These are phyloP conservation scores for Megalonaias nervosa DNA, from an alignment of 1,140 invertebrate genomes.

Conservation along the genomic window DNA sequence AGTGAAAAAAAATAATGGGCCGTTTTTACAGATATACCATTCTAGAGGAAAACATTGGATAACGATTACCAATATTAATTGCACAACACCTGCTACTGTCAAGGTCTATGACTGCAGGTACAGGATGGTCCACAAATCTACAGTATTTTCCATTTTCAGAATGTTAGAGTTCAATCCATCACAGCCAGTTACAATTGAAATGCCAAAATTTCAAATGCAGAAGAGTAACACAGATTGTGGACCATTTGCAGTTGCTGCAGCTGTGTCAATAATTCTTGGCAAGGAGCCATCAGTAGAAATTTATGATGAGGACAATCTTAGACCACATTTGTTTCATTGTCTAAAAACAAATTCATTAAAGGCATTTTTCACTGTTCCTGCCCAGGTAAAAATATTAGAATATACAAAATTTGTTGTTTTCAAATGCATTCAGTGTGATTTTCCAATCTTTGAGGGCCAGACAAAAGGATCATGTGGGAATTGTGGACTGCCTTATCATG, in stretches of 20 bases:
- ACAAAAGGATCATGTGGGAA: too few relatives aligned
- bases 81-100: not conserved
- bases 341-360: not conserved
- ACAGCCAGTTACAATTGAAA: constrained; percentile 1
- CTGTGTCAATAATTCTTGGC: constrained; percentile 13
- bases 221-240: constrained; percentile 23
- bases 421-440: too few relatives aligned
- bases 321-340: constrained; percentile 12
- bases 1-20: not conserved
- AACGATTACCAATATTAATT: constrained; percentile 9
- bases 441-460: too few relatives aligned
- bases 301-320: constrained; percentile 14
- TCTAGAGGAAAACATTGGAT: constrained; percentile 23
- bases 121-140: not conserved
- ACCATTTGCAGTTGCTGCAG: constrained; percentile 25
- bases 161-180: not conserved
- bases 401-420: too few relatives aligned
- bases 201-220: constrained; percentile 24
- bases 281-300: not conserved
- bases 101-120: constrained; percentile 28
- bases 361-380: too few relatives aligned
- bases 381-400: too few relatives aligned
- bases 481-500: too few relatives aligned
- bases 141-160: not conserved
- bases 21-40: constrained; percentile 26